Conservation (phyloP, 2,888 invertebrate species). For the Aspidiotus destructor region DNA sequence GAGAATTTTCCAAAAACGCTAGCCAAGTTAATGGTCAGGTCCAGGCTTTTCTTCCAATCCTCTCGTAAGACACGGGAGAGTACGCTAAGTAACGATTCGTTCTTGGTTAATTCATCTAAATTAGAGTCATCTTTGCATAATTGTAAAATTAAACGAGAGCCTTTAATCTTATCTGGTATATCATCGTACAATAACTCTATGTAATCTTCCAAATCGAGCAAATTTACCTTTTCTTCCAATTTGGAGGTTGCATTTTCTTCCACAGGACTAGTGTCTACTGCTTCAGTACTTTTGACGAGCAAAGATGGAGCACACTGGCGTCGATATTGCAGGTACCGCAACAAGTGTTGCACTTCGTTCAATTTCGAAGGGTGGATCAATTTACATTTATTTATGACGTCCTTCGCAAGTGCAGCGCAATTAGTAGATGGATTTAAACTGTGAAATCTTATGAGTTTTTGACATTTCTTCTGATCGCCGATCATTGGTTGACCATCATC, state of each 20-base stretch:
- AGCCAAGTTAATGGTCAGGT: conserved; percentile 90
- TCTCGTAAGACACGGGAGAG: conserved; percentile 89
- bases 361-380: conserved; percentile 71
- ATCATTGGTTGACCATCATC: conserved; percentile 69
- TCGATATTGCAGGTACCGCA: conserved; percentile 63
- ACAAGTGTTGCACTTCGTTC: conserved; percentile 75
- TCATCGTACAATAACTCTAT: conserved; percentile 95
- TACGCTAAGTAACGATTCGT: conserved; percentile 89
- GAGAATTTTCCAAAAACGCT: conserved; percentile 97
- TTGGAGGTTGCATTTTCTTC: conserved; percentile 26
- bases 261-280: conserved; percentile 27
- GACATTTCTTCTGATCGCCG: conserved; percentile 72
- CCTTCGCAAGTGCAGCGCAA: conserved; percentile 64
- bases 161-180: conserved; percentile 80
- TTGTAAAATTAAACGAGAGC: conserved; percentile 81
- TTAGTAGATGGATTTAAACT: conserved; percentile 70
- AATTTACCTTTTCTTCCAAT: conserved; percentile 52
- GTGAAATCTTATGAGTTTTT: conserved; percentile 72
- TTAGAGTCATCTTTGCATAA: conserved; percentile 89
- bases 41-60: conserved; percentile 94
- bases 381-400: conserved; percentile 76
- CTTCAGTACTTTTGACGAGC: conserved; percentile 33
- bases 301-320: conserved; percentile 11
- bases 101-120: conserved; percentile 75
- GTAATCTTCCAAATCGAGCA: conserved; percentile 83